Evolutionary conservation across 1,140 invertebrate species (phyloP).

Genomic region (Pogonognathellus flavescens): DNA sequence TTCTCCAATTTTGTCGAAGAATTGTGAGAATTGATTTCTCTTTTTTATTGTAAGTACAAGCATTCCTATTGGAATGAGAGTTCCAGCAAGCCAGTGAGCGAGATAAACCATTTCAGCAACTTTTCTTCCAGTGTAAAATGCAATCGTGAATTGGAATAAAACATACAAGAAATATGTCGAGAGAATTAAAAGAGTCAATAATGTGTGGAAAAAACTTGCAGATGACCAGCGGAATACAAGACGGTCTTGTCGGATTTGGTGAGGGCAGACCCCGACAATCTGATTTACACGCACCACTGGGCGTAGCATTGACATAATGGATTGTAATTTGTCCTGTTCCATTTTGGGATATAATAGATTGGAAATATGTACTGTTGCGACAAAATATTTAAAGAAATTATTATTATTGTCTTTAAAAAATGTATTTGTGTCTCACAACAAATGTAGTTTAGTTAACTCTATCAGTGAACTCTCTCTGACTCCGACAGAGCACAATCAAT

Average conservation of each 20-base stretch:
- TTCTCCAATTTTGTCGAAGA: slow-evolving; percentile 48
- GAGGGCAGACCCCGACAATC: slow-evolving; percentile 59
- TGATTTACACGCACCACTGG: slow-evolving; percentile 60
- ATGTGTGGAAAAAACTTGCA: slow-evolving; percentile 39
- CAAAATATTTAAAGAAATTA: no score
- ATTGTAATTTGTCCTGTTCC: not conserved
- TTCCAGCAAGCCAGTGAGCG: slow-evolving; percentile 31
- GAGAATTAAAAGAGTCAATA: slow-evolving; percentile 54
- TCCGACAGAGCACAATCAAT: no score
- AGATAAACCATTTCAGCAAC: slow-evolving; percentile 32
- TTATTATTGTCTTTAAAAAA: no score
- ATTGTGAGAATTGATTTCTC: slow-evolving; percentile 49
- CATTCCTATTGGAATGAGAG: slow-evolving; percentile 52
- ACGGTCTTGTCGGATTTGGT: slow-evolving; percentile 38
- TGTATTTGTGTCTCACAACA: no score
- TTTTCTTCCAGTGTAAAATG: not conserved
- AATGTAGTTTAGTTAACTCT: no score
- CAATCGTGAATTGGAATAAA: slow-evolving; percentile 39
- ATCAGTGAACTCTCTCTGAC: no score
- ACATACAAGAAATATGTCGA: slow-evolving; percentile 50
- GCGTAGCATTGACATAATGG: slow-evolving; percentile 26
- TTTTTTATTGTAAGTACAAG: slow-evolving; percentile 47
- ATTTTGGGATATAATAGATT: not conserved
- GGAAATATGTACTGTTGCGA: no score
- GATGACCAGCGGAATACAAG: slow-evolving; percentile 58